These are phyloP conservation scores for Drosophila azteca DNA, from an alignment of 1,140 invertebrate genomes.

Conservation along the genomic window DNA sequence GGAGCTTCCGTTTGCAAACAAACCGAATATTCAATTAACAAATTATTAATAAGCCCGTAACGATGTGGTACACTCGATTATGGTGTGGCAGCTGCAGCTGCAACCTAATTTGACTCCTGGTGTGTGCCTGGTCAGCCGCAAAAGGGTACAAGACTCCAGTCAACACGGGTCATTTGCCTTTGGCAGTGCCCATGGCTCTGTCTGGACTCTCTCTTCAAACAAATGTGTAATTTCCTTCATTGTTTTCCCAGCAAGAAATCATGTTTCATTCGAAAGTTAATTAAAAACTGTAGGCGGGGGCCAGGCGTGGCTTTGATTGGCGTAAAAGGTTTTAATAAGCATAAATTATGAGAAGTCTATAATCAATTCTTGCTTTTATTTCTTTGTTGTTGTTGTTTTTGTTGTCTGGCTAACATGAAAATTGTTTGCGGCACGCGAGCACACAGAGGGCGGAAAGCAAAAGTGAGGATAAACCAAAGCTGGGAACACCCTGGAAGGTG, in stretches of 20 bases:
- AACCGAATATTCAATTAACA: constrained; percentile 51
- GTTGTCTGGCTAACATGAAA: constrained; percentile 49
- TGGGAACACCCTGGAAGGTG: constrained; percentile 3
- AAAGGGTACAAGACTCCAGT: too few species aligned
- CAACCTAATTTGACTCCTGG: constrained; percentile 32
- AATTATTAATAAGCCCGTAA: constrained; percentile 41
- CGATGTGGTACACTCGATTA: constrained; percentile 8
- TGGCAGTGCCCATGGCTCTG: too few species aligned
- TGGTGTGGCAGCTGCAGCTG: constrained; percentile 11
- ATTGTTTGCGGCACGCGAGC: constrained; percentile 66
- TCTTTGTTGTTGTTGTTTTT: not conserved
- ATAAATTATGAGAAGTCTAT: constrained; percentile 66
- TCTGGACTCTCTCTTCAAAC: not conserved
- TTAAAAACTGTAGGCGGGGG: constrained; percentile 27
- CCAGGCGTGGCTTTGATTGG: constrained; percentile 33
- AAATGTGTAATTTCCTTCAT: not conserved
- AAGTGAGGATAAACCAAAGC: not conserved
- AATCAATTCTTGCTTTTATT: constrained; percentile 58
- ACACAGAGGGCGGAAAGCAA: not conserved
- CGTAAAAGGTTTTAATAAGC: constrained; percentile 48
- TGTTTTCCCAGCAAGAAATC: constrained; percentile 2
- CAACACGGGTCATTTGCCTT: too few species aligned
- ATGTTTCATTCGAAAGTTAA: constrained; percentile 26
- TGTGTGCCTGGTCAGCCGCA: too few species aligned
- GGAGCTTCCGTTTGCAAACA: not conserved